Evolutionary conservation across 2,797 vertebrate genomes (phyloP).

Genomic region (Gephyroberyx darwinii): DNA sequence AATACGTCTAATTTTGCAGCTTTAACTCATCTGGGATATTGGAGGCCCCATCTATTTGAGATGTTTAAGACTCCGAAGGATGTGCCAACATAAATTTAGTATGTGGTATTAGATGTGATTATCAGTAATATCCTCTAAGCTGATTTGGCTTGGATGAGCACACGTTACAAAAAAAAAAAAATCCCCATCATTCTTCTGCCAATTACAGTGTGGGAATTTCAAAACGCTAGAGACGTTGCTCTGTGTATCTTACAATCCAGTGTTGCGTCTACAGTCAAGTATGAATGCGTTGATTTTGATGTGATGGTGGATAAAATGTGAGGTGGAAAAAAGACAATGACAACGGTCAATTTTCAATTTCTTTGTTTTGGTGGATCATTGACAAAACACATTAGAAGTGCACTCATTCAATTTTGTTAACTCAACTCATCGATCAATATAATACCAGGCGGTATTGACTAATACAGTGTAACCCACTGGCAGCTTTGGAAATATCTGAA

Average conservation of each 20-base stretch:
- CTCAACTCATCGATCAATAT: neutral
- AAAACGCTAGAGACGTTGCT: neutral
- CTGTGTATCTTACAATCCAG: neutral
- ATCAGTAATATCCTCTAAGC: conserved; percentile 2
- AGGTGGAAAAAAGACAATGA: neutral
- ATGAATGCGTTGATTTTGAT: neutral
- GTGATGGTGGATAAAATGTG: too few relatives aligned
- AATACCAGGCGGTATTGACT: neutral
- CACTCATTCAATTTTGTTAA: neutral
- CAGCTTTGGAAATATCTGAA: neutral
- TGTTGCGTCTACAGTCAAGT: neutral
- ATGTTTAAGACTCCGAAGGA: conserved; percentile 21
- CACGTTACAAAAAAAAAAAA: neutral
- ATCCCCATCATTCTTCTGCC: neutral
- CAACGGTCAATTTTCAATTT: neutral
- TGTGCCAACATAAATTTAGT: conserved; percentile 7
- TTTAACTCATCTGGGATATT: conserved; percentile 30
- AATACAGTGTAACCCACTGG: neutral
- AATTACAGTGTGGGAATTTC: neutral
- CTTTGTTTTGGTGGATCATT: too few relatives aligned
- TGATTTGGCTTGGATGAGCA: conserved; percentile 5
- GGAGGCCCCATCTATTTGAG: conserved; percentile 5
- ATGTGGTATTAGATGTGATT: conserved; percentile 6
- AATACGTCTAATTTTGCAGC: conserved; percentile 39
- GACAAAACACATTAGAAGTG: neutral